Evolutionary conservation across 2,888 invertebrate genomes (phyloP).

Genomic region (Himalopsyche kuldschensis): DNA sequence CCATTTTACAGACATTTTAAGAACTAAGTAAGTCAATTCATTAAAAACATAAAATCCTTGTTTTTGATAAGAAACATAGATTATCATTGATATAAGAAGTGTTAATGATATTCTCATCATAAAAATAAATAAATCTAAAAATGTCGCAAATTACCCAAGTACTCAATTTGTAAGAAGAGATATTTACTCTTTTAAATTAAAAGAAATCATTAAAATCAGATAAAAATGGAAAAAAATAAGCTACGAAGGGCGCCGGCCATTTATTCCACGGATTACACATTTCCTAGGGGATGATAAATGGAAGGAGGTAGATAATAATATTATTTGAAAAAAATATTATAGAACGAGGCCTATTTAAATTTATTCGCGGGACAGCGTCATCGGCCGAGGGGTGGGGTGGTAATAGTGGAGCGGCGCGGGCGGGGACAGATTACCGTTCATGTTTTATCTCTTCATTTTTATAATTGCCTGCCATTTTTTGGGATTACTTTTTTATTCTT

Average conservation of each 20-base stretch:
- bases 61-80: too few relatives aligned
- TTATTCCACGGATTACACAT: slow-evolving; percentile 36
- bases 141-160: background rate
- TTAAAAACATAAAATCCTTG: too few relatives aligned
- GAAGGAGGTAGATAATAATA: slow-evolving; percentile 31
- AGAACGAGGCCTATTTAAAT: slow-evolving; percentile 38
- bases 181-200: slow-evolving; percentile 19
- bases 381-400: background rate
- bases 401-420: slow-evolving; percentile 4
- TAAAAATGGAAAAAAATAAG: slow-evolving; percentile 21
- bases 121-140: too few relatives aligned
- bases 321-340: slow-evolving; percentile 33
- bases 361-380: slow-evolving; percentile 2
- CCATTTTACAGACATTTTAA: too few relatives aligned
- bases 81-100: too few relatives aligned
- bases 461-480: slow-evolving; percentile 41
- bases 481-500: slow-evolving; percentile 36
- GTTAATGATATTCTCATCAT: too few relatives aligned
- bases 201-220: slow-evolving; percentile 10
- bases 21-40: too few relatives aligned
- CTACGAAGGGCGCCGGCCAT: slow-evolving; percentile 26
- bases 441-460: slow-evolving; percentile 40
- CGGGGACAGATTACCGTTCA: slow-evolving; percentile 35
- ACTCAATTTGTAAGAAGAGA: background rate
- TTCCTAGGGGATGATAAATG: slow-evolving; percentile 39